A percentile compares a stretch with the other conserved stretches of the same genome.
Conservation (phyloP, 2,888 invertebrate genomes). For the Leptinotarsa tumamoca region DNA sequence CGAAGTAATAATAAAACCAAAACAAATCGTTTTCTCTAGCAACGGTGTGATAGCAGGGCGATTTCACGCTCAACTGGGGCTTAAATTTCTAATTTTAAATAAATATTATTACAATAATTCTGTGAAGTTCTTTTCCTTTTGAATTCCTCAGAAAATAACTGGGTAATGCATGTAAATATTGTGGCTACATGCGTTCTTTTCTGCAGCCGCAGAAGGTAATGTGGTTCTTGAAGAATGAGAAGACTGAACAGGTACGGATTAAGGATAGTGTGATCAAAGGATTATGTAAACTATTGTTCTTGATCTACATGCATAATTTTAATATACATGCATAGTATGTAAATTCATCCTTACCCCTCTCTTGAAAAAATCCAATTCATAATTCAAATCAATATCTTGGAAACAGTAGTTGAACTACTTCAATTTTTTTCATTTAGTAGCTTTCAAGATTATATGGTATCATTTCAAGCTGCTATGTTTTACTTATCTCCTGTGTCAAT, state of each 20-base stretch:
- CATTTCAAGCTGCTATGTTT: too few relatives aligned
- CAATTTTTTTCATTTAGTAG: too few relatives aligned
- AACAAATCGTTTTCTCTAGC: neutral
- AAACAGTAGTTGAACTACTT: too few relatives aligned
- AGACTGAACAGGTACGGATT: neutral
- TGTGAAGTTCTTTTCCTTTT: slow-evolving; percentile 21
- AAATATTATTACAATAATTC: slow-evolving; percentile 27
- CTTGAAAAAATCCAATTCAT: too few relatives aligned
- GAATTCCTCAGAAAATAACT: slow-evolving; percentile 27
- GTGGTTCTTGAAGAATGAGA: neutral
- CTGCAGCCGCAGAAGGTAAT: neutral
- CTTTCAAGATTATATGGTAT: too few relatives aligned
- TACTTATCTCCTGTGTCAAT: too few relatives aligned
- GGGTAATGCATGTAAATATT: slow-evolving; percentile 24
- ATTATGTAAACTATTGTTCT: too few relatives aligned
- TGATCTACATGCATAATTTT: too few relatives aligned
- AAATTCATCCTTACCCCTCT: too few relatives aligned
- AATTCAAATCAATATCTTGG: too few relatives aligned
- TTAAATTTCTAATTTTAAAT: slow-evolving; percentile 33
- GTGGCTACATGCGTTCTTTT: slow-evolving; percentile 5
- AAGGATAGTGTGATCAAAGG: too few relatives aligned
- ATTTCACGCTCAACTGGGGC: slow-evolving; percentile 27
- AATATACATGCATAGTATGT: too few relatives aligned
- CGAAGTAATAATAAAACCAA: neutral
- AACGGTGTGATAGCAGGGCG: slow-evolving; percentile 21